phyloP scores from a whole-genome alignment of 2,113 vertebrate genomes.

The Corythaixoides concolor region DNA sequence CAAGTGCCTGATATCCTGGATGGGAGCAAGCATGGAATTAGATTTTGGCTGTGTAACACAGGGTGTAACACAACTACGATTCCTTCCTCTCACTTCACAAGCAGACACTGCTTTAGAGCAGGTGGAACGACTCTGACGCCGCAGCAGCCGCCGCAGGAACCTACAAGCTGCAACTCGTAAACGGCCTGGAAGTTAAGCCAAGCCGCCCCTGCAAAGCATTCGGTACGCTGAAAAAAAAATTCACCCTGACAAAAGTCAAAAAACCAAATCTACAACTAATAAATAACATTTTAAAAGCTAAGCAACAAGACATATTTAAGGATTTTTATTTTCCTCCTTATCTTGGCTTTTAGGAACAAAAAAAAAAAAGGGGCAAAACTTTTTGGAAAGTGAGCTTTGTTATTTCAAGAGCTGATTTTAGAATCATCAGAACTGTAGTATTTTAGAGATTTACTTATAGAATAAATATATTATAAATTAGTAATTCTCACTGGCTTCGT shows the following conservation, averaged over 20 bases:
- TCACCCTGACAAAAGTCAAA: neutral
- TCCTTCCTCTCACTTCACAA: neutral
- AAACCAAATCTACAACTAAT: neutral
- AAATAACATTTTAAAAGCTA: neutral
- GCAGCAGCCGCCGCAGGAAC: neutral
- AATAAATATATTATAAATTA: neutral
- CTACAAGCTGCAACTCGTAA: neutral
- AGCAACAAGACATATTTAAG: neutral
- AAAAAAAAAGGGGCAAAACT: neutral
- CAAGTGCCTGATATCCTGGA: neutral
- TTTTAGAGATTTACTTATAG: neutral
- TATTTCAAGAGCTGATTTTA: neutral
- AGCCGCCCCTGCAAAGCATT: neutral
- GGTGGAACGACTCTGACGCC: neutral
- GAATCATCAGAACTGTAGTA: neutral
- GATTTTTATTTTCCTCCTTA: neutral
- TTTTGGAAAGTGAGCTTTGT: neutral
- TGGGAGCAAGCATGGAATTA: neutral
- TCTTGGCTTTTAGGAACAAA: neutral
- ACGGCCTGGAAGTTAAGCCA: neutral
- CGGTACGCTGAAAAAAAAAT: neutral
- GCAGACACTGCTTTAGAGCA: neutral
- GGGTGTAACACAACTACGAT: neutral
- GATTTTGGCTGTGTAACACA: neutral
- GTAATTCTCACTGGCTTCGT: neutral